A percentile compares a stretch with the other conserved stretches of the same genome.
phyloP scores from a whole-genome alignment of 2,797 vertebrate genomes.

The Scleropages formosus region DNA sequence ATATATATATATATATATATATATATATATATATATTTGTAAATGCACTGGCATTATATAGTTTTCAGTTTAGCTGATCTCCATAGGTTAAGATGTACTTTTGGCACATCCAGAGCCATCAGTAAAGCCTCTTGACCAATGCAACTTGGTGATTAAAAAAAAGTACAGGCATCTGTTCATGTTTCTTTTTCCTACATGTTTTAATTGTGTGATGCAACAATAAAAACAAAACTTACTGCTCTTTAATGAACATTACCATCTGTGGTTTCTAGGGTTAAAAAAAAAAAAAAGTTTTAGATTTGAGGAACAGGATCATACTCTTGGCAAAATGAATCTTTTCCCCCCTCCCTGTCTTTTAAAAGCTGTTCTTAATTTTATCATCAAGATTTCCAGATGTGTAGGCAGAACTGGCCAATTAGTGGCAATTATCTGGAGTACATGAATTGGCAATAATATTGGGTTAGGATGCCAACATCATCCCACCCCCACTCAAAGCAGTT shows the following conservation, averaged over 20 bases:
- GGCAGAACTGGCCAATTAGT: conserved; percentile 42
- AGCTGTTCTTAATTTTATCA: conserved; percentile 22
- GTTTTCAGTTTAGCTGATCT: background rate
- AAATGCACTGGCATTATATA: no score
- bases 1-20: no score
- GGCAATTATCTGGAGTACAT: conserved; percentile 42
- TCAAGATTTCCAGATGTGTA: conserved; percentile 24
- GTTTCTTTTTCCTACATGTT: background rate
- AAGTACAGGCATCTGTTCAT: background rate
- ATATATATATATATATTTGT: no score
- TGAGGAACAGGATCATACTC: background rate
- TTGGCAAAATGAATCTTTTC: background rate
- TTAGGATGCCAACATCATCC: conserved; percentile 40
- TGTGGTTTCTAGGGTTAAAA: background rate
- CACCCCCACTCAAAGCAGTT: conserved; percentile 1
- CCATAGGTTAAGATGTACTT: background rate
- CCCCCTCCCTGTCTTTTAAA: conserved; percentile 4
- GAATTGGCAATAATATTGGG: conserved; percentile 43
- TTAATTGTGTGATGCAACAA: background rate
- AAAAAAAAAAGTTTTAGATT: conserved; percentile 1
- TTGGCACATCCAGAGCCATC: background rate
- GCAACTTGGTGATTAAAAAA: background rate
- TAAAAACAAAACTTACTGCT: background rate
- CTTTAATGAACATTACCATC: conserved; percentile 7
- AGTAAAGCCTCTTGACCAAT: background rate